phyloP scores from a whole-genome alignment of 1,140 invertebrate species.

The Lethocerus indicus region DNA sequence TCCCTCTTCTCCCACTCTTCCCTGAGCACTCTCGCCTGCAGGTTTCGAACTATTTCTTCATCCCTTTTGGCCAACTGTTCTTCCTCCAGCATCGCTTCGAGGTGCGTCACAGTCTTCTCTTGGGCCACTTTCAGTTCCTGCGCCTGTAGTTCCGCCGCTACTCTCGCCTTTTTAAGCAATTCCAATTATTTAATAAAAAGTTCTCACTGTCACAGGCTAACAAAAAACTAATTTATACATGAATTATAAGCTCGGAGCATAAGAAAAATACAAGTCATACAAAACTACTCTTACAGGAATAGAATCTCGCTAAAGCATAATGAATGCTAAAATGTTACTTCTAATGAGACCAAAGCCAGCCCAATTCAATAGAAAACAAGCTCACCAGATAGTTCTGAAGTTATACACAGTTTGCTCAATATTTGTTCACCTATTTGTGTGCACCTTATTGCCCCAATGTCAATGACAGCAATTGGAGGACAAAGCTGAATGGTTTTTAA shows the following conservation, averaged over 20 bases:
- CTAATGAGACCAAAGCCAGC: too few species aligned
- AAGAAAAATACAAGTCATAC: conserved; percentile 1
- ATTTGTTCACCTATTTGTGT: too few species aligned
- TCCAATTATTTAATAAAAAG: neutral
- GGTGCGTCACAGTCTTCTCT: conserved; percentile 50
- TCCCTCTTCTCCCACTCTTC: conserved; percentile 72
- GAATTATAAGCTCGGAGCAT: neutral
- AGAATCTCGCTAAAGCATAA: too few species aligned
- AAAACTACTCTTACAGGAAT: too few species aligned
- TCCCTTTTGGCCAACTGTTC: conserved; percentile 67
- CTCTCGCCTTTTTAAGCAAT: conserved; percentile 32
- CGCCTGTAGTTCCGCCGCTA: conserved; percentile 44
- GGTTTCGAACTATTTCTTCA: conserved; percentile 60
- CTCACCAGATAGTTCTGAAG: too few species aligned
- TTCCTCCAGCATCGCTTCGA: conserved; percentile 53
- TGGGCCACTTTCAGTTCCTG: conserved; percentile 41
- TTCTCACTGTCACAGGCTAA: neutral
- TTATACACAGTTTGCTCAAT: too few species aligned
- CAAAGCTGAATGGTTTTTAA: too few species aligned
- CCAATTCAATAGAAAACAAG: too few species aligned
- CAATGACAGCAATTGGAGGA: too few species aligned
- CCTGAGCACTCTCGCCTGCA: conserved; percentile 54
- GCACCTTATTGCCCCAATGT: too few species aligned
- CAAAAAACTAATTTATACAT: neutral
- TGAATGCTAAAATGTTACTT: too few species aligned